Evolutionary conservation across 2,888 invertebrate species (phyloP).

Genomic region (Callosobruchus maculatus): DNA sequence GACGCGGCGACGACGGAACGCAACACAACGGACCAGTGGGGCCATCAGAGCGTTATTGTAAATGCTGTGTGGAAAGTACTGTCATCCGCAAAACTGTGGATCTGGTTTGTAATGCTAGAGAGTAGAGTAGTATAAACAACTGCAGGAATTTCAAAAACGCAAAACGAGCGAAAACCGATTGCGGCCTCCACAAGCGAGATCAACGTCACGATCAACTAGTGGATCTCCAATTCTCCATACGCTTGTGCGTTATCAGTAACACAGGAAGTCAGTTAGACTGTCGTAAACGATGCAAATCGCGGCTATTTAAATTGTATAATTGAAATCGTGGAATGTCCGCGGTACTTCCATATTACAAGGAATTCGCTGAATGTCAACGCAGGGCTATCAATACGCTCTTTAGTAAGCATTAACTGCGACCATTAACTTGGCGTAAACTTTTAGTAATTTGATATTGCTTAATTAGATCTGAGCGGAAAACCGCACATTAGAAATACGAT

Average conservation of each 20-base stretch:
- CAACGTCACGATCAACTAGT: background rate
- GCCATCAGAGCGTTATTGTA: too few species aligned
- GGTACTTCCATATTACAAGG: background rate
- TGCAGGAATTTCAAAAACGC: too few species aligned
- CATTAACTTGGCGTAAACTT: background rate
- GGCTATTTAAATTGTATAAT: background rate
- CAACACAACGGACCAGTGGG: too few species aligned
- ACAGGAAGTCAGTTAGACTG: background rate
- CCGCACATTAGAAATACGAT: background rate
- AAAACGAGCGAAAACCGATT: too few species aligned
- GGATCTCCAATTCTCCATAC: background rate
- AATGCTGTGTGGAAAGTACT: too few species aligned
- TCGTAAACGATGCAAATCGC: background rate
- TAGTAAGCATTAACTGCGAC: background rate
- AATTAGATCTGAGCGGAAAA: background rate
- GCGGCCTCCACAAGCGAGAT: too few species aligned
- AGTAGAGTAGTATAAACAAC: too few species aligned
- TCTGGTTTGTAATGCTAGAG: too few species aligned
- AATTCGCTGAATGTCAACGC: background rate
- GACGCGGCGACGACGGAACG: too few species aligned
- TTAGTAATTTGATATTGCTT: conserved; percentile 7
- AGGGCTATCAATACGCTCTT: background rate
- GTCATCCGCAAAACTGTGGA: too few species aligned
- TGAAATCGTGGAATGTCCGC: background rate
- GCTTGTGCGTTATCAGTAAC: background rate